Base-by-base conservation (phyloP, 2,797 vertebrate genomes). In the Salmo trutta region DNA sequence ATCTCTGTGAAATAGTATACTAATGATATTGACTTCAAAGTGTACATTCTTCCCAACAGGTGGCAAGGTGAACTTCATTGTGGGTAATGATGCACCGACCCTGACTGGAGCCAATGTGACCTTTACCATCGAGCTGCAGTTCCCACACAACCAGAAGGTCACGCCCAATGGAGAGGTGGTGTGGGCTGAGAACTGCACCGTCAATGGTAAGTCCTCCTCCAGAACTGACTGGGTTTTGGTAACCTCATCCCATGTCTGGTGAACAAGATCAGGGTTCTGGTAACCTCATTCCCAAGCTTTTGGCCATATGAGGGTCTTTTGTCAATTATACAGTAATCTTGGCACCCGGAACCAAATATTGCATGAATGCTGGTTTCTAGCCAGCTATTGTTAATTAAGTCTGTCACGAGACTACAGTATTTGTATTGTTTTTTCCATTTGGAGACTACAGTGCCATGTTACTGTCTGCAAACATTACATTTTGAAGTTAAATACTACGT, bases 31-130 rank as follows among this genome's bases (percentile, higher is more conserved):
- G 59, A 51, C 14, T 15, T 27, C 17, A 15, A 71, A 64, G 59
- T 64, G 3, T 14, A 12, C 4, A 52, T 19, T 52, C 4, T n/a
- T n/a, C 19, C 19, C 0, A 68, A 1, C 86, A 98, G 97, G 97
- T 2, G 97, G 97, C 12, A 90, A 89, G 4, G 93, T 98, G 75
- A 90, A 92, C 14, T 94, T 98, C 73, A 92, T 95, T 24, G 92
- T 98, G 19, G 93, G 87, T 29, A 98, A 95, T 4, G 97, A 99
- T 27, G 95, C 95, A 0, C 97, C 98, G 4, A 98, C 97, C 17
- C 90, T 99, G 85, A 90, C 93, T 0, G 96, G 94, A 0, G 97
- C 97, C 66, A 93, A 93, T 75, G 91, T 95, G 41, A 96, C 96
- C 16, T 99, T 99, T 90, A 95, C 91, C 82, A 95, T 97, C 67